Evolutionary conservation across 1,140 invertebrate genomes (phyloP).

Genomic region (Branchinecta lynchi): DNA sequence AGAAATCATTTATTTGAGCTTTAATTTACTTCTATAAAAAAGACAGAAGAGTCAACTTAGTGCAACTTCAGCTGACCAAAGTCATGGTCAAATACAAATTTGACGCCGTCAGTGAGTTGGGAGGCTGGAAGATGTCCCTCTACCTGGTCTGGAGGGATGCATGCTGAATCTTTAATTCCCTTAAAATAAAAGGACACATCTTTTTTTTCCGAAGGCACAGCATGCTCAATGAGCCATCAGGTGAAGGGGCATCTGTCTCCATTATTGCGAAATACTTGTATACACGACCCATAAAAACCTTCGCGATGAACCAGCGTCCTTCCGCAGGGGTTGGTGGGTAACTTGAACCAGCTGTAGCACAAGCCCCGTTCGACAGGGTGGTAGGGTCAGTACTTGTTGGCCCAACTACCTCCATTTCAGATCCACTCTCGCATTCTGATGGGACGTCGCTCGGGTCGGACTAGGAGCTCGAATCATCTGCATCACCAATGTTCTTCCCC

Average conservation of each 20-base stretch:
- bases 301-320: background rate
- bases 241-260: slow-evolving; percentile 3
- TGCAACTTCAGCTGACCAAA: too few relatives aligned
- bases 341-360: background rate
- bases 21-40: too few relatives aligned
- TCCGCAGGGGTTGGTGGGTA: background rate
- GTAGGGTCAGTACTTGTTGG: background rate
- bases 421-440: slow-evolving; percentile 5
- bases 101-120: too few relatives aligned
- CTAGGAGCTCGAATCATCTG: background rate
- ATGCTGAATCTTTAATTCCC: background rate
- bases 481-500: background rate
- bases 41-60: too few relatives aligned
- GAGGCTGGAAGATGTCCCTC: background rate
- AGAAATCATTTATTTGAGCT: too few relatives aligned
- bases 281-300: slow-evolving; percentile 1
- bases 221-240: slow-evolving; percentile 8
- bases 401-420: background rate
- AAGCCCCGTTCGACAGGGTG: background rate
- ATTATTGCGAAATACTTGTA: background rate
- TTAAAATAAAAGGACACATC: background rate
- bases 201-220: slow-evolving; percentile 1
- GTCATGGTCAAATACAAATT: too few relatives aligned
- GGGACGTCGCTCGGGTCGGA: background rate
- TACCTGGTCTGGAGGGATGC: slow-evolving; percentile 1